Evolutionary conservation across 2,888 invertebrate genomes (phyloP), one percentile per base, ranked within the genome.

Genomic region (Argyresthia albistria): DNA sequence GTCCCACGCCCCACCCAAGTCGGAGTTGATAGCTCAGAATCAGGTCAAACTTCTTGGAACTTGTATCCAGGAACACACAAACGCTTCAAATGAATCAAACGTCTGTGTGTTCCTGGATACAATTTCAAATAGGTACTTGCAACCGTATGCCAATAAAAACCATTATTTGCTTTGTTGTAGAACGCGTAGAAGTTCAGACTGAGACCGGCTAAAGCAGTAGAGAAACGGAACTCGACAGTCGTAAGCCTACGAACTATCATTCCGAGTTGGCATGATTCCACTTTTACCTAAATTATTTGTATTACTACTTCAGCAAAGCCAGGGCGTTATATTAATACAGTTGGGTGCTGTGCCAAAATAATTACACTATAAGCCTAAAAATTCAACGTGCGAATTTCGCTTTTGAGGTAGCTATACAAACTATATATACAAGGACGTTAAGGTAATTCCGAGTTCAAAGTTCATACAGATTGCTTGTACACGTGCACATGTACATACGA

Each of bases 211-310:
- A 35, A 35, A 50, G 25, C 37, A 10, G 48, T 14, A 14, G 45
- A 14, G 15, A 14, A 45, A 14, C 11, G 47, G 35, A 47, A n/a
- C 14, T 15, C 37, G 48, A 48, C 48, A 15, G 8, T 45, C 37
- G 36, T 48, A 14, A 10, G 48, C 48, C 48, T 36, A 36, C 12
- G 48, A 37, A 48, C 48, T 37, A 15, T 37, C 37, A 48, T 68
- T 68, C 64, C 69, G 66, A 67, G 58, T 78, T 78, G 76, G 80
- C 78, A 72, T 63, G 59, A 64, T 64, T 78, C 76, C 76, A 77
- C 67, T 64, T 48, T 63, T 61, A 66, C 67, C 67, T 70, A 70
- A 74, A 73, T 54, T 54, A 54, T 54, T 54, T 54, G 52, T 69
- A 69, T 66, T 64, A 65, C 63, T 62, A 62, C 62, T 65, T 67